phyloP scores from a whole-genome alignment of 1,140 invertebrate genomes.

The Drosophila carrolli region DNA sequence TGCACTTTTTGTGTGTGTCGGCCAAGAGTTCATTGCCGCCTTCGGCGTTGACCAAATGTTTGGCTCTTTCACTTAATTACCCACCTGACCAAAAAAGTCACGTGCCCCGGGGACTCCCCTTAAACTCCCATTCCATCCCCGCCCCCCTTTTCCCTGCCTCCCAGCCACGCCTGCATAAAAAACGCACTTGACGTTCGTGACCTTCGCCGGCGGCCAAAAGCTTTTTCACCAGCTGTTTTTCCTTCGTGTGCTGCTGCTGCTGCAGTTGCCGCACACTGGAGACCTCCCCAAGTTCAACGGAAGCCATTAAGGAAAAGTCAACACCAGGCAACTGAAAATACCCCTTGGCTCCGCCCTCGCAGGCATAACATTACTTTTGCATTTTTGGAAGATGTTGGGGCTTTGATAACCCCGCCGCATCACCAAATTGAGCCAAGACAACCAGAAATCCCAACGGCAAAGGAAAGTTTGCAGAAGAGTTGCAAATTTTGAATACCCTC shows the following conservation, averaged over 20 bases:
- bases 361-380: slow-evolving; percentile 63
- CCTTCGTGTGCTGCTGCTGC: slow-evolving; percentile 1
- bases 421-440: slow-evolving; percentile 33
- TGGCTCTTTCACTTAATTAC: slow-evolving; percentile 53
- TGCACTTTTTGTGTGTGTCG: slow-evolving; percentile 12
- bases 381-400: slow-evolving; percentile 62
- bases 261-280: slow-evolving; percentile 4
- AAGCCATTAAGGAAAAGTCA: slow-evolving; percentile 68
- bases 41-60: slow-evolving; percentile 45
- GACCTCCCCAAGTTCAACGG: slow-evolving; percentile 67
- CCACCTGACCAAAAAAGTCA: slow-evolving; percentile 59
- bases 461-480: not conserved
- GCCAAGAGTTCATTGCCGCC: slow-evolving; percentile 64
- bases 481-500: slow-evolving; percentile 2
- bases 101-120: slow-evolving; percentile 29
- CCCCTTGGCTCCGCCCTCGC: slow-evolving; percentile 10
- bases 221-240: slow-evolving; percentile 29
- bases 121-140: not conserved
- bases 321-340: slow-evolving; percentile 27
- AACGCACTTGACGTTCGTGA: slow-evolving; percentile 67
- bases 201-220: slow-evolving; percentile 45
- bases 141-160: slow-evolving; percentile 1
- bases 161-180: slow-evolving; percentile 47
- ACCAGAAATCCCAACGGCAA: slow-evolving; percentile 23
- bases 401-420: slow-evolving; percentile 62